Conservation (phyloP, 2,113 vertebrate genomes). For the Vulpes lagopus region DNA sequence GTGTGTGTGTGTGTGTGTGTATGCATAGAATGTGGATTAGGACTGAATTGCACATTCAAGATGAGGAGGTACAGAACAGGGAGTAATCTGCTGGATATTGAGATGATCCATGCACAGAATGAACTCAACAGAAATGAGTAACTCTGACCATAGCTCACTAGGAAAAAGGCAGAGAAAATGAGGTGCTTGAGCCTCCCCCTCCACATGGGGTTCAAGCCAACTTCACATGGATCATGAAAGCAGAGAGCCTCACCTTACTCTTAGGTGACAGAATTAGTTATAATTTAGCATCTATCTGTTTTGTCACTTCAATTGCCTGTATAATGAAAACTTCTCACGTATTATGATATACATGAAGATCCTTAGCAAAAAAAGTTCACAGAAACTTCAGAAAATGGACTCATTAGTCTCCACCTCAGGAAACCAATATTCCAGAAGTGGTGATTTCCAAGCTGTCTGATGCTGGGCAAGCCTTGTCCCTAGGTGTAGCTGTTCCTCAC, state of each 20-base stretch:
- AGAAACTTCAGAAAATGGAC: background rate
- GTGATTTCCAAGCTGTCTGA: background rate
- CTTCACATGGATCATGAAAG: background rate
- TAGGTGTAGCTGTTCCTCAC: background rate
- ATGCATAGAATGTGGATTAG: background rate
- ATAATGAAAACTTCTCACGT: background rate
- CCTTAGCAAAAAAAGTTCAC: background rate
- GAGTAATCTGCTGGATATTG: background rate
- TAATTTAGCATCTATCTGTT: background rate
- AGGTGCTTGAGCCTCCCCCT: background rate
- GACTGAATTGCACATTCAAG: background rate
- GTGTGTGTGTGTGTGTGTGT: background rate
- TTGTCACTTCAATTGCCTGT: background rate
- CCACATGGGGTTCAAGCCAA: background rate
- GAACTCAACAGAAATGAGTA: background rate
- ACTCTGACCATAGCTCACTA: background rate
- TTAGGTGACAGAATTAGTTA: background rate
- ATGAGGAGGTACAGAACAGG: background rate
- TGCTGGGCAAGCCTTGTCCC: background rate
- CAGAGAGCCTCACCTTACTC: background rate
- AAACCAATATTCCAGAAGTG: background rate
- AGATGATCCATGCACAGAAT: background rate
- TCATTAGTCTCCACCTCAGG: background rate
- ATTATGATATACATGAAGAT: background rate
- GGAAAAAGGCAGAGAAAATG: background rate